phyloP scores from a whole-genome alignment of 2,797 vertebrate species.

The Pelodytes ibericus region DNA sequence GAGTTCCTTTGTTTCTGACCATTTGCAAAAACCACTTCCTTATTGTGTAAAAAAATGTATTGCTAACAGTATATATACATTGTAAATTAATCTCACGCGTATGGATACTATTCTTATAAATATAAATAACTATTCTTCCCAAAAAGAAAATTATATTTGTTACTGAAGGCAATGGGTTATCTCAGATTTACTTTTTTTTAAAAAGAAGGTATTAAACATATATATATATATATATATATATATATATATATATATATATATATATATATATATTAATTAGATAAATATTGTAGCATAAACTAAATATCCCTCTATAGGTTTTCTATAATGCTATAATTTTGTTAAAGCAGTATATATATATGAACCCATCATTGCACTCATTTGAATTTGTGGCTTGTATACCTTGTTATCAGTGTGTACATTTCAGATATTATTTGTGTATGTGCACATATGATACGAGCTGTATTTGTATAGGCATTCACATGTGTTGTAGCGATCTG shows the following conservation, averaged over 20 bases:
- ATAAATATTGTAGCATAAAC: constrained; percentile 14
- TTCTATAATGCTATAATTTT: constrained; percentile 32
- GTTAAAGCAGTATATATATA: constrained; percentile 25
- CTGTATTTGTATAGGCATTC: neutral
- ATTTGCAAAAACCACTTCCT: constrained; percentile 18
- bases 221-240: neutral
- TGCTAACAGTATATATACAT: constrained; percentile 3
- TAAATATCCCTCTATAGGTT: constrained; percentile 25
- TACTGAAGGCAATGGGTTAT: constrained; percentile 4
- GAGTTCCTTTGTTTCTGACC: neutral
- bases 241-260: neutral
- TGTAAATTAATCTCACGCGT: neutral
- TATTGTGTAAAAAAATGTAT: constrained; percentile 1
- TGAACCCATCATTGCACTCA: constrained; percentile 30
- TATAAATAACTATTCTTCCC: constrained; percentile 20
- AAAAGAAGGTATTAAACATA: constrained; percentile 4
- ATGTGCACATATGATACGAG: neutral
- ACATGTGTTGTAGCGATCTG: neutral
- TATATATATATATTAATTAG: neutral
- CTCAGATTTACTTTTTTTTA: constrained; percentile 45
- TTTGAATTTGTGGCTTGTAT: neutral
- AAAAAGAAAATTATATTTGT: constrained; percentile 42
- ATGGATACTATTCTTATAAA: constrained; percentile 39
- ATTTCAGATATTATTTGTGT: constrained; percentile 5
- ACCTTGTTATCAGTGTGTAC: neutral